phyloP scores from a whole-genome alignment of 2,797 vertebrate genomes.

The Protonibea diacanthus region DNA sequence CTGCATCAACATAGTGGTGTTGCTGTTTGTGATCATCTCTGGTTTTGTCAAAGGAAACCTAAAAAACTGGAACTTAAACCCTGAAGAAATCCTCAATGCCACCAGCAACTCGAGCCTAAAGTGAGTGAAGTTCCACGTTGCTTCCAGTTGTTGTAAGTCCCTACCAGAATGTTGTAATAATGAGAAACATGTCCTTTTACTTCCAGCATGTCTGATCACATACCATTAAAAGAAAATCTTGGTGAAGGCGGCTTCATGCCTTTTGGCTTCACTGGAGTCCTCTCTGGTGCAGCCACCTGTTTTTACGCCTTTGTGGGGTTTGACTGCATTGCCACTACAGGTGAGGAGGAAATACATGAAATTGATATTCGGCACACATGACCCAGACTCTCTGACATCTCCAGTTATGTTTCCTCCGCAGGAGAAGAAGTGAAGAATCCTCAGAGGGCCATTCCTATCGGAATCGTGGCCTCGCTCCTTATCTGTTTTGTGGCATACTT shows the following conservation, averaged over 20 bases:
- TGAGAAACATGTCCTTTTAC: neutral
- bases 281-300: constrained; percentile 96
- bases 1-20: constrained; percentile 93
- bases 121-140: constrained; percentile 79
- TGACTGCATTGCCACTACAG: constrained; percentile 98
- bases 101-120: constrained; percentile 73
- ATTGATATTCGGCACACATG: neutral
- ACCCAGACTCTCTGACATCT: neutral
- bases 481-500: constrained; percentile 98
- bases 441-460: constrained; percentile 96
- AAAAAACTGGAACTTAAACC: constrained; percentile 91
- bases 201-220: constrained; percentile 76
- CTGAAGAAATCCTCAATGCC: constrained; percentile 82
- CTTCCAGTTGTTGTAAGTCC: constrained; percentile 53
- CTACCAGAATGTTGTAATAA: neutral
- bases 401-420: constrained; percentile 56
- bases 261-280: constrained; percentile 91
- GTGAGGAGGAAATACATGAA: constrained; percentile 73
- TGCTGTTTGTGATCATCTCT: constrained; percentile 92
- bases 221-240: constrained; percentile 26
- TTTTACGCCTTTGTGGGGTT: constrained; percentile 99
- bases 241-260: constrained; percentile 95
- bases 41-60: constrained; percentile 92
- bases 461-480: constrained; percentile 95
- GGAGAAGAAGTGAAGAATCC: constrained; percentile 99